These are phyloP conservation scores for Aporophyla lueneburgensis DNA, from an alignment of 2,888 invertebrate species.

Conservation along the genomic window DNA sequence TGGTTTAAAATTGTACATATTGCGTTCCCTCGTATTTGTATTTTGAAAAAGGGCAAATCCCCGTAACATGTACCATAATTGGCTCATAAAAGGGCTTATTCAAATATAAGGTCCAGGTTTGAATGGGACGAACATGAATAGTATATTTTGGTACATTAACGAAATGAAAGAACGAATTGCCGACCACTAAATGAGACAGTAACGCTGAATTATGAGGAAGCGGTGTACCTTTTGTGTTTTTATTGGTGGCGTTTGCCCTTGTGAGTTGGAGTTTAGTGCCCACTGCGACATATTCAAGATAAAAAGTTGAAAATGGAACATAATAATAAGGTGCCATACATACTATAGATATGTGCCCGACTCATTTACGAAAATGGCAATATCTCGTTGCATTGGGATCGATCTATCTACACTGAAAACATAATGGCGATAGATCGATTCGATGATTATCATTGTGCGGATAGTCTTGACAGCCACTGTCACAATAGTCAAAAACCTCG, in stretches of 20 bases:
- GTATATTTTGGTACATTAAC: constrained; percentile 56
- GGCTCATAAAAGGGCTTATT: constrained; percentile 57
- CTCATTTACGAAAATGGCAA: no score
- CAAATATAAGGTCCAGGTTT: constrained; percentile 47
- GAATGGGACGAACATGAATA: constrained; percentile 51
- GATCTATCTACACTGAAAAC: no score
- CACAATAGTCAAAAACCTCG: no score
- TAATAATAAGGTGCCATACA: not conserved
- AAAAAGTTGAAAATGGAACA: not conserved
- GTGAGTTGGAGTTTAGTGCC: not conserved
- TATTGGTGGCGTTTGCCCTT: constrained; percentile 23
- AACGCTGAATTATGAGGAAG: constrained; percentile 44
- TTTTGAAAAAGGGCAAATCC: constrained; percentile 53
- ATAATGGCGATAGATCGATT: no score
- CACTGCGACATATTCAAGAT: not conserved
- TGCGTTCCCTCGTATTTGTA: constrained; percentile 41
- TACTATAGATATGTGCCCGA: no score
- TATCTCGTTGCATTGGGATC: no score
- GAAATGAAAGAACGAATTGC: constrained; percentile 49
- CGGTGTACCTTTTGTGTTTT: constrained; percentile 24
- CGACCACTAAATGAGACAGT: constrained; percentile 51
- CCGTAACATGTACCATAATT: constrained; percentile 51
- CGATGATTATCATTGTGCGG: no score
- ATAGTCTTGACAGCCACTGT: no score
- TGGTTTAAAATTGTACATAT: constrained; percentile 41